Evolutionary conservation across 2,888 invertebrate genomes (phyloP).

Genomic region (Galerucella pusilla): DNA sequence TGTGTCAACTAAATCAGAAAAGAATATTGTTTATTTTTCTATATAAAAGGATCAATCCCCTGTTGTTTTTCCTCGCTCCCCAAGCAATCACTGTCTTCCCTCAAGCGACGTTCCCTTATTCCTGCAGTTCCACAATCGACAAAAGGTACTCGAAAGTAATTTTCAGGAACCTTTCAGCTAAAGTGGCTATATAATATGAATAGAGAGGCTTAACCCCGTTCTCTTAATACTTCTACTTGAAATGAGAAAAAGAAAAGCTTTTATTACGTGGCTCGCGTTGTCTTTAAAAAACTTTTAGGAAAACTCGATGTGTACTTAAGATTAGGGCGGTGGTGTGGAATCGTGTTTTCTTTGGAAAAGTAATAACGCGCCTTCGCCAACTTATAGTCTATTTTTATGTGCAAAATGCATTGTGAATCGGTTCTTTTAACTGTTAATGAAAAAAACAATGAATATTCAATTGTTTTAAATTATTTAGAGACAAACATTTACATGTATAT

Average conservation of each 20-base stretch:
- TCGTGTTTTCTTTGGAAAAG: constrained; percentile 1
- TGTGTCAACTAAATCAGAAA: too few species aligned
- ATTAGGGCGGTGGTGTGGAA: constrained; percentile 18
- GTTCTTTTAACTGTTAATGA: too few species aligned
- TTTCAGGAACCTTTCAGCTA: constrained; percentile 29
- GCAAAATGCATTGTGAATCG: too few species aligned
- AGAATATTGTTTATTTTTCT: too few species aligned
- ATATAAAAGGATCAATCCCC: background rate
- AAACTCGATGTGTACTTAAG: constrained; percentile 34
- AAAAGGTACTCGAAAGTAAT: constrained; percentile 20
- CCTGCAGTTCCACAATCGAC: background rate
- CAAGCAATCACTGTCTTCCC: background rate
- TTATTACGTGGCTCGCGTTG: constrained; percentile 26
- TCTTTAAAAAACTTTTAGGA: constrained; percentile 27
- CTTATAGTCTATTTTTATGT: too few species aligned
- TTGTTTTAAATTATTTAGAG: too few species aligned
- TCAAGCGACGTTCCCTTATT: background rate
- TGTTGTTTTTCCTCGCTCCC: background rate
- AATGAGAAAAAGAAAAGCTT: constrained; percentile 25
- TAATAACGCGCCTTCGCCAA: constrained; percentile 1
- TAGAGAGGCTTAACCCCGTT: constrained; percentile 36
- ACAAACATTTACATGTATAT: too few species aligned
- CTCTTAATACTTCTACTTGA: constrained; percentile 18
- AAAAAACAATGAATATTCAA: too few species aligned
- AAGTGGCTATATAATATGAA: constrained; percentile 27